phyloP scores from a whole-genome alignment of 2,113 vertebrate species.

The Galemys pyrenaicus region DNA sequence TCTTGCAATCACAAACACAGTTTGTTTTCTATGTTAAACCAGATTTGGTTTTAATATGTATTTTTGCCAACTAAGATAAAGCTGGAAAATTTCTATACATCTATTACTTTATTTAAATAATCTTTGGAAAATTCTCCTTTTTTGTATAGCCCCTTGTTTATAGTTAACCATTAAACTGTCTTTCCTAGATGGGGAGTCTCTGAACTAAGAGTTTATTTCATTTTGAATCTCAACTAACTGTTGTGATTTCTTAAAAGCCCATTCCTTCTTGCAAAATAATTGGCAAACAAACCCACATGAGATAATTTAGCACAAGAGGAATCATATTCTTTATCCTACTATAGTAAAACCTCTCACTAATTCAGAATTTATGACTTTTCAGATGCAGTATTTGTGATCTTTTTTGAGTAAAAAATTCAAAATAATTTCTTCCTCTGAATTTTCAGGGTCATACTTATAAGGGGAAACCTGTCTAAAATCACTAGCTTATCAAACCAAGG shows the following conservation, averaged over 20 bases:
- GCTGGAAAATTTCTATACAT: conserved; percentile 20
- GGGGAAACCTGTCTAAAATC: conserved; percentile 81
- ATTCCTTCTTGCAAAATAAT: conserved; percentile 25
- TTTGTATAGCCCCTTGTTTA: background rate
- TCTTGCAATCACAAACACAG: conserved; percentile 6
- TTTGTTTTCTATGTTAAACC: conserved; percentile 28
- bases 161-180: background rate
- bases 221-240: background rate
- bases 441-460: conserved; percentile 82
- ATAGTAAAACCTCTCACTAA: conserved; percentile 79
- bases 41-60: conserved; percentile 52
- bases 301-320: conserved; percentile 66
- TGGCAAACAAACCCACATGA: conserved; percentile 66
- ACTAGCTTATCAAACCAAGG: conserved; percentile 83
- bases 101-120: conserved; percentile 15
- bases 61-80: conserved; percentile 53
- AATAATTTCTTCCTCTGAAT: conserved; percentile 83
- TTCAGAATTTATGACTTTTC: conserved; percentile 76
- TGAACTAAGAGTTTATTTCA: conserved; percentile 36
- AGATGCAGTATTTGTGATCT: conserved; percentile 70
- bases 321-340: conserved; percentile 60
- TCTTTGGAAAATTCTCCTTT: conserved; percentile 5
- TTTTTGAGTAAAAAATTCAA: conserved; percentile 78
- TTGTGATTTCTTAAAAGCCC: background rate
- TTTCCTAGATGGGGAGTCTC: conserved; percentile 54